Evolutionary conservation across 1,140 invertebrate genomes (phyloP).

Genomic region (Tetramorium simillimum): DNA sequence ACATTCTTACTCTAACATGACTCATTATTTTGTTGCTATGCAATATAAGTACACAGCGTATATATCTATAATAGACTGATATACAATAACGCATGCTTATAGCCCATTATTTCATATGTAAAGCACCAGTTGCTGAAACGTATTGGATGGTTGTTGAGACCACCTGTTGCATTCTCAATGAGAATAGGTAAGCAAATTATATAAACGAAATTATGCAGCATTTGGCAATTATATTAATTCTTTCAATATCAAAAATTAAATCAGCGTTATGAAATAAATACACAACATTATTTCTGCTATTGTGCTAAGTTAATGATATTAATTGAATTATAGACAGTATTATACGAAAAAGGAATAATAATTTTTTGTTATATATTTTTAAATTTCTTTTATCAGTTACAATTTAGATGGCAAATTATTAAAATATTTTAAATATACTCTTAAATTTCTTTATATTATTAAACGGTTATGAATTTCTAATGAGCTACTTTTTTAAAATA

Average conservation of each 20-base stretch:
- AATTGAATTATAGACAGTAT: not conserved
- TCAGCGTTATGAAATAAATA: not conserved
- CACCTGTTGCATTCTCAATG: slow-evolving; percentile 17
- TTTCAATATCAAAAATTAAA: slow-evolving; percentile 10
- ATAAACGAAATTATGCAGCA: not conserved
- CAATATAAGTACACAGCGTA: not conserved
- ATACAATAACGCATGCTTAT: not conserved
- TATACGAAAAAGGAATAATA: not conserved
- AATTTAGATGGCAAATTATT: not conserved
- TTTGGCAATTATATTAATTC: not conserved
- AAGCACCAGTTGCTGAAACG: not conserved
- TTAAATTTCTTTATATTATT: slow-evolving; percentile 11
- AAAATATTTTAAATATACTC: not conserved
- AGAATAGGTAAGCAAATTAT: not conserved
- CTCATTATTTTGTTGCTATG: not conserved
- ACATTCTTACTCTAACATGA: not conserved
- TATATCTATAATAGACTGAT: not conserved
- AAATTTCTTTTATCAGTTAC: not conserved
- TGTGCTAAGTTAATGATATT: not conserved
- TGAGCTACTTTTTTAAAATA: not conserved
- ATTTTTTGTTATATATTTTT: not conserved
- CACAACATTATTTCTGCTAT: not conserved
- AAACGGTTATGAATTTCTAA: not conserved
- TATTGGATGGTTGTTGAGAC: not conserved
- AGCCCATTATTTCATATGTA: not conserved